Evolutionary conservation across 2,888 invertebrate genomes (phyloP), one percentile per base, ranked within the genome.

Genomic region (Protodeltote pygarga): DNA sequence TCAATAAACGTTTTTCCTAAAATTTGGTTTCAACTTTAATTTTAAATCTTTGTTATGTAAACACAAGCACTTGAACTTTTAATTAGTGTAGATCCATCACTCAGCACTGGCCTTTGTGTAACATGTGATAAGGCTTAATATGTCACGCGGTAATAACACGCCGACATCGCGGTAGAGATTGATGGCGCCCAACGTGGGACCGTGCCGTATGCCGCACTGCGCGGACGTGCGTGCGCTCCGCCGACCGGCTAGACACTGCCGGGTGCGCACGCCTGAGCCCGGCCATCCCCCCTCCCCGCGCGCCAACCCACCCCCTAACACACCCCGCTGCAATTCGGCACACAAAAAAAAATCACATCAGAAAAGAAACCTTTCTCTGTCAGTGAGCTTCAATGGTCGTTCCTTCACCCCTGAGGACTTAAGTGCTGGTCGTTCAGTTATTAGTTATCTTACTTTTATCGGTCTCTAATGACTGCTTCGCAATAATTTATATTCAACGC

Each of bases 231-330:
- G 71, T 52, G 55, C 72, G 61, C 64, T 62, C 41, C 77, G 79
- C 73, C 79, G 71, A 69, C 71, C 77, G 77, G 79, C 77, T 68
- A 67, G 78, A 69, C 61, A 90, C 91, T 89, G 85, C 80, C 87
- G 87, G 81, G 77, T 85, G 88, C 89, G 89, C 89, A 87, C 83
- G 89, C 89, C 87, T 86, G 84, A 76, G 77, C 88, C 87, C 87
- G 81, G 85, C 79, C 81, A 73, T 51, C 75, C 83, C 83, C 83
- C 77, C 73, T 73, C 80, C 77, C 71, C 60, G 48, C 50, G 37
- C 48, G 16, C 46, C 13, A 50, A 41, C 47, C 63, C 17, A 52
- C 55, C 54, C 69, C 64, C 71, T 55, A 64, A 41, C 50, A 64
- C 52, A 49, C 66, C 75, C 71, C 71, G 65, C 71, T 80, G 87